Percentiles rank a stretch among this genome's conserved stretches.
These are phyloP conservation scores for Nemopilema nomurai DNA, from an alignment of 30 jellyfish, hydroid and myxozoan genomes.

Conservation along the genomic window DNA sequence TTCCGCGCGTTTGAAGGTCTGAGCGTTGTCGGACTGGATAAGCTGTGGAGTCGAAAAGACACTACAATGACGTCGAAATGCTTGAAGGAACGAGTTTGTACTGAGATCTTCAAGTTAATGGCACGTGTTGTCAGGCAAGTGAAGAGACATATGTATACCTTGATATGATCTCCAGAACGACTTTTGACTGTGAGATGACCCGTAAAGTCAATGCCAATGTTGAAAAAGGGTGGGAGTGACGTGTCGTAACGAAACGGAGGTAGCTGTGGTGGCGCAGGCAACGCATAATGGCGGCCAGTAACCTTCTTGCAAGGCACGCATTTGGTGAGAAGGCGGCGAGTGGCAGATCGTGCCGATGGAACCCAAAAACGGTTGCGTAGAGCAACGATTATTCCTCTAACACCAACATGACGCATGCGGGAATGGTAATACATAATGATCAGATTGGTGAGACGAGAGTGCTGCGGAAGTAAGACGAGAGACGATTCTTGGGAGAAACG, in stretches of 20 bases:
- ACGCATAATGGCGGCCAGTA: constrained; percentile 12
- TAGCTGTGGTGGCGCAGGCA: constrained; percentile 35
- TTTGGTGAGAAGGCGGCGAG: constrained; percentile 28
- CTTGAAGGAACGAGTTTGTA: constrained; percentile 39
- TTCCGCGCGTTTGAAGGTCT: constrained; percentile 44
- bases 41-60: constrained; percentile 10
- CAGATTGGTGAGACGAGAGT: constrained; percentile 22
- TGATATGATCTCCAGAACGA: background rate
- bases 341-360: constrained; percentile 41
- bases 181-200: constrained; percentile 18
- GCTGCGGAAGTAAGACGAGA: constrained; percentile 19
- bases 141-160: constrained; percentile 22
- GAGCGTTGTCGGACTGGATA: constrained; percentile 38
- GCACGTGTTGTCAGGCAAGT: constrained; percentile 51
- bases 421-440: constrained; percentile 19
- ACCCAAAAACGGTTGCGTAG: constrained; percentile 44
- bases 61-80: constrained; percentile 42
- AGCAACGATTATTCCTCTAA: constrained; percentile 45
- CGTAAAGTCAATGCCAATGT: constrained; percentile 33
- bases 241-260: constrained; percentile 30
- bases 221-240: constrained; percentile 5
- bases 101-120: constrained; percentile 30
- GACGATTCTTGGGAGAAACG: constrained; percentile 31
- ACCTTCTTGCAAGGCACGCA: constrained; percentile 27
- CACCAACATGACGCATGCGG: constrained; percentile 25